phyloP scores from a whole-genome alignment of 2,113 vertebrate genomes.

The Martes martes region DNA sequence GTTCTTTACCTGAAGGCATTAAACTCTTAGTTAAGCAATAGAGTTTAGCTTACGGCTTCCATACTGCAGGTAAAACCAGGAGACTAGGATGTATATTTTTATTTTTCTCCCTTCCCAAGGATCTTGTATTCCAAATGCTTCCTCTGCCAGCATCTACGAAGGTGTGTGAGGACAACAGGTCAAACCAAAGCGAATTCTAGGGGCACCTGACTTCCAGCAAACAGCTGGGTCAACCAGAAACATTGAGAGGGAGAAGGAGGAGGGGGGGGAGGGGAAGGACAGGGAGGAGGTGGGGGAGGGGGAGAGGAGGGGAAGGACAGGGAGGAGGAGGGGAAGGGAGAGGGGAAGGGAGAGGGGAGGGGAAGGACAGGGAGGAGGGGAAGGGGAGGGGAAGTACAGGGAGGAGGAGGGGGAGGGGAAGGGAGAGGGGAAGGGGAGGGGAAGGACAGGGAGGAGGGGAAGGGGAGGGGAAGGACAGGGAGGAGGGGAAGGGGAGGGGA shows the following conservation, averaged over 20 bases:
- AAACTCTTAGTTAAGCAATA: neutral
- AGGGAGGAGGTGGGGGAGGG: too few species aligned
- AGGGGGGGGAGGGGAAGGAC: fast-evolving
- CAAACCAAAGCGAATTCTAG: neutral
- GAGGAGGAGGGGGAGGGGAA: too few species aligned
- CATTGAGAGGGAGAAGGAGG: too few species aligned
- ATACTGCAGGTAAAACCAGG: neutral
- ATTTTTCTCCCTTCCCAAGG: neutral
- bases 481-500: too few species aligned
- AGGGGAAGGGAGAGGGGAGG: too few species aligned
- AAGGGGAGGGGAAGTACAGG: too few species aligned
- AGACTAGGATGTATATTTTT: neutral
- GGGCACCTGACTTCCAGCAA: neutral
- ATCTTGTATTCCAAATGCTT: neutral
- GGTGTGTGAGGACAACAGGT: fast-evolving
- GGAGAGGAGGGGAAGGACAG: neutral
- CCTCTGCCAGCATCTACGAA: neutral
- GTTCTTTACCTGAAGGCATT: neutral
- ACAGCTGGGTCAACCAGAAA: neutral
- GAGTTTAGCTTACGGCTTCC: neutral
- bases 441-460: too few species aligned
- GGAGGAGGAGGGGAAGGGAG: too few species aligned
- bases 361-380: too few species aligned
- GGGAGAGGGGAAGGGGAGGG: too few species aligned
- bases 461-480: too few species aligned